phyloP scores from a whole-genome alignment of 2,113 vertebrate genomes.

The Chrysochloris asiatica region DNA sequence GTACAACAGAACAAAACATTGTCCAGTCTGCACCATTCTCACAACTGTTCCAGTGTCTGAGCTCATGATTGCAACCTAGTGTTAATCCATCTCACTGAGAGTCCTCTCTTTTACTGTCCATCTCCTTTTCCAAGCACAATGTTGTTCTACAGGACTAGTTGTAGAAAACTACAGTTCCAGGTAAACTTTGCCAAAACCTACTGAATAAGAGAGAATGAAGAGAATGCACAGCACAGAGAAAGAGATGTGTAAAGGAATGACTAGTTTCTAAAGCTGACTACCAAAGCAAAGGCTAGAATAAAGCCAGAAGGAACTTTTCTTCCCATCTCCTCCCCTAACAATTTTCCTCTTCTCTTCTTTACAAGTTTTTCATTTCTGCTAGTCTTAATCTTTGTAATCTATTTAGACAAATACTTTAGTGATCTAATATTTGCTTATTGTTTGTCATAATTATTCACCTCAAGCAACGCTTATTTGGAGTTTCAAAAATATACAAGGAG shows the following conservation, averaged over 20 bases:
- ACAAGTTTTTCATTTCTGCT: neutral
- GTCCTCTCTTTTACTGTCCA: too few species aligned
- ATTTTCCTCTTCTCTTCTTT: neutral
- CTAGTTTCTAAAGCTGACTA: neutral
- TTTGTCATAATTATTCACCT: neutral
- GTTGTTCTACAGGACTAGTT: too few species aligned
- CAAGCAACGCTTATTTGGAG: neutral
- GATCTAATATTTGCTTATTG: constrained; percentile 27
- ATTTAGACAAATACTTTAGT: neutral
- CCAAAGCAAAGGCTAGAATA: neutral
- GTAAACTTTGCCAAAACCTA: neutral
- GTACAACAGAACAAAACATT: too few species aligned
- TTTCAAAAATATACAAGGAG: neutral
- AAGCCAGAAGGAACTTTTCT: neutral
- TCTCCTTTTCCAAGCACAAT: too few species aligned
- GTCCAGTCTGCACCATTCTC: too few species aligned
- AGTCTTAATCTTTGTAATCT: neutral
- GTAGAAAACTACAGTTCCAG: neutral
- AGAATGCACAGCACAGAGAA: neutral
- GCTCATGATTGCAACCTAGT: too few species aligned
- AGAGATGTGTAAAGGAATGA: neutral
- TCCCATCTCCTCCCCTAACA: constrained; percentile 12
- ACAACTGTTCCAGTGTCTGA: too few species aligned
- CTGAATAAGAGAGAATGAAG: neutral
- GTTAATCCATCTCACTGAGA: too few species aligned